These are phyloP conservation scores for Pipistrellus pygmaeus DNA, from an alignment of 2,797 vertebrate genomes.

Conservation along the genomic window DNA sequence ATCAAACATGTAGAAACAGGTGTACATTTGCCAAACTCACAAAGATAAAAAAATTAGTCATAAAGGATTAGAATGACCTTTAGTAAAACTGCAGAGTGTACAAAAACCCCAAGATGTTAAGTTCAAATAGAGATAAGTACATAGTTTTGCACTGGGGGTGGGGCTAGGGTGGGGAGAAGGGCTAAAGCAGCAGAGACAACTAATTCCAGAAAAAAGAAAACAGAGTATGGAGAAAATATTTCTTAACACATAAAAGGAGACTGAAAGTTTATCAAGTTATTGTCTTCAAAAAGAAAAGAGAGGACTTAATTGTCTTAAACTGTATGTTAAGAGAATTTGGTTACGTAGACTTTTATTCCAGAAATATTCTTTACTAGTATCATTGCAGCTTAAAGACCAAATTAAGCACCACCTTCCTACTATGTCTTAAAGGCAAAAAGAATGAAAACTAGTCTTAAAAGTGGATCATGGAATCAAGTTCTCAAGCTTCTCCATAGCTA, in stretches of 20 bases:
- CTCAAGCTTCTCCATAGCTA: slow-evolving; percentile 29
- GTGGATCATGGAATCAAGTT: not conserved
- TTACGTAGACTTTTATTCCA: not conserved
- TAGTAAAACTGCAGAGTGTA: not conserved
- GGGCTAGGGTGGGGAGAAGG: not conserved
- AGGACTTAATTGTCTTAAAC: not conserved
- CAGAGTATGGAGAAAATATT: not conserved
- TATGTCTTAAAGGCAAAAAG: slow-evolving; percentile 7
- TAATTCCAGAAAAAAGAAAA: slow-evolving; percentile 6
- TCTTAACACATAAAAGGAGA: slow-evolving; percentile 21
- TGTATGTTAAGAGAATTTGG: not conserved
- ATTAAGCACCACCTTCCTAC: not conserved
- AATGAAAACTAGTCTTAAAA: not conserved
- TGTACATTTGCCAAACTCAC: not conserved
- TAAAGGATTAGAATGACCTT: not conserved
- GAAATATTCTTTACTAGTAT: not conserved
- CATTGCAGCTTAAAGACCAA: not conserved
- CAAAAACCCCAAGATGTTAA: not conserved
- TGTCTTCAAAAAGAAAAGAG: not conserved
- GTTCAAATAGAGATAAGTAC: not conserved
- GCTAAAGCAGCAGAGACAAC: not conserved
- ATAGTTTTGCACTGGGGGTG: not conserved
- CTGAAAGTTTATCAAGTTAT: not conserved
- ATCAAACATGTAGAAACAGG: slow-evolving; percentile 3
- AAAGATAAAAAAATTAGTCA: not conserved